Base-by-base conservation (phyloP, 2,113 vertebrate species). In the Probosciger aterrimus region DNA sequence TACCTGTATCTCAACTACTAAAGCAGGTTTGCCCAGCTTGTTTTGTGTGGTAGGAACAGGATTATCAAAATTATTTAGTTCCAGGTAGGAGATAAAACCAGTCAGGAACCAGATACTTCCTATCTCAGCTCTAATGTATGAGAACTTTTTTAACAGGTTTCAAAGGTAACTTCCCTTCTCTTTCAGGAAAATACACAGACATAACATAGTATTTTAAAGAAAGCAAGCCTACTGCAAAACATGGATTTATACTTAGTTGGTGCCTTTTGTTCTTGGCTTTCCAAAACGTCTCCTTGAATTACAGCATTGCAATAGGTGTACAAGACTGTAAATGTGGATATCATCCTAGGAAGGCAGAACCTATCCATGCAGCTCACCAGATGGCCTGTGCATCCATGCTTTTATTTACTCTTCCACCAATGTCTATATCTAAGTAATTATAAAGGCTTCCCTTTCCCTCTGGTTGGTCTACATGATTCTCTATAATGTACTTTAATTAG, bases 271-370 rank as follows among this genome's bases (percentile, higher is more conserved):
- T 55, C 81, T 85, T 85, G 19, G 24, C 13, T 62, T 92, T 92
- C 60, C 59, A 74, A 73, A 85, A 64, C 28, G 14, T 1, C 6
- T 41, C 49, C 28, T 52, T 89, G 63, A 79, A 75, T 71, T 43
- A 68, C 15, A 89, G 57, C 27, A 52, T 46, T 0, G 0, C 35
- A 44, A n/a, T 4, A 81, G n/a, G 33, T 27, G 20, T 41, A 18
- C 8, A 43, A 73, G 57, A 39, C 9, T 60, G n/a, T 64, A 57
- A 74, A 73, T 6, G 7, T 76, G 67, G 33, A 30, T 19, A 23
- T 80, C 33, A 44, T n/a, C 28, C n/a, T 10, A 49, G 31, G 25
- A 5, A 74, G 13, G 65, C 14, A 88, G 82, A 70, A 49, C 37
- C n/a, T 28, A 44, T 7, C 47, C 1, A 2, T 57, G 27, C 50